Evolutionary conservation across 2,888 invertebrate species (phyloP), one percentile per base, ranked within the genome.

Genomic region (Acanthosepion pharaonis): DNA sequence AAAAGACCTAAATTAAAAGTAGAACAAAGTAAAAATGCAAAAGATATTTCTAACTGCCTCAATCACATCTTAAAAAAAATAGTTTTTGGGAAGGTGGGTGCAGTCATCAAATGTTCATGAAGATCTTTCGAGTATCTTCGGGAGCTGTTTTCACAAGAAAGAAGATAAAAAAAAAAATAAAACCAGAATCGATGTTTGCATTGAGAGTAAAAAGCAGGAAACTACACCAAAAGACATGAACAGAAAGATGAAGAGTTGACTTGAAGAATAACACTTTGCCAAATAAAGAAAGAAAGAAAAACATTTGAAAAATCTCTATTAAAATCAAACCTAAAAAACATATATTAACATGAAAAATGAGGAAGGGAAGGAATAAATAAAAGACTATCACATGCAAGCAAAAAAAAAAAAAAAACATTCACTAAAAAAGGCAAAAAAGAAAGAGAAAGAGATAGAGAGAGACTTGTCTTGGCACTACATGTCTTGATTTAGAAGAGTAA

Each of bases 201-300:
- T 51, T 51, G 51, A 51, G 51, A 51, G 51, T 15, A 59, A 59
- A 59, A 23, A 59, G 78, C 28, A 78, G n/a, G 28, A 78, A 78
- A 78, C 28, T 28, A n/a, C n/a, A n/a, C 28, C 78, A 78, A 78
- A 28, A 9, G 78, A 78, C n/a, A 78, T 78, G n/a, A 78, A 78
- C 9, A 78, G 78, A 11, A 78, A 78, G 78, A 78, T n/a, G 9
- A 9, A 78, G 78, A n/a, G 78, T n/a, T 78, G 78, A 78, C n/a
- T 78, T 78, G n/a, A 9, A 78, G 78, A 78, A 78, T 78, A 78
- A n/a, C 78, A 78, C 78, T 78, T 78, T 78, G 78, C 78, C n/a
- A 78, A 78, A 78, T 78, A 78, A 78, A 33, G 15, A n/a, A n/a
- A 78, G n/a, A 78, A 78, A 78, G n/a, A 78, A n/a, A n/a, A n/a